Conservation (phyloP, 1,140 invertebrate genomes). For the Lordiphosa collinella region DNA sequence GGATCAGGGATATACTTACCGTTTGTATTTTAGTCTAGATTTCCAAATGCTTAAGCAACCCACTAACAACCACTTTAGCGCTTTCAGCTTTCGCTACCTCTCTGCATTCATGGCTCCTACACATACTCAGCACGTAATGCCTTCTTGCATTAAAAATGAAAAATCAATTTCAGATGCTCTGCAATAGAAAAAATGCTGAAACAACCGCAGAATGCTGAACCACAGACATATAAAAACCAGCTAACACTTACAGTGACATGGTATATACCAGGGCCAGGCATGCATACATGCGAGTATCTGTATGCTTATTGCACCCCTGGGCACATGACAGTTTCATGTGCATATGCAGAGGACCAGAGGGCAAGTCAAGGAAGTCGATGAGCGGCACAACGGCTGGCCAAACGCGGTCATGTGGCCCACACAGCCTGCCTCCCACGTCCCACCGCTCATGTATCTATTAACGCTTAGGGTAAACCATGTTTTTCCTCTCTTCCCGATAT, state of each 20-base stretch:
- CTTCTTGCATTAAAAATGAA: slow-evolving; percentile 50
- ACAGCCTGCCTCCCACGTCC: neutral
- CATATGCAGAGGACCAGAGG: slow-evolving; percentile 15
- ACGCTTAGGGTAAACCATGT: slow-evolving; percentile 36
- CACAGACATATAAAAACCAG: slow-evolving; percentile 23
- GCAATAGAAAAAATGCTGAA: slow-evolving; percentile 10
- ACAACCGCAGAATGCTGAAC: slow-evolving; percentile 39
- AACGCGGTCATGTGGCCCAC: slow-evolving; percentile 18
- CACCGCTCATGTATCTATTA: slow-evolving; percentile 29
- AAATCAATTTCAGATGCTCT: slow-evolving; percentile 59
- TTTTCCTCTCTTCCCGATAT: slow-evolving; percentile 21
- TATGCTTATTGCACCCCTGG: slow-evolving; percentile 35
- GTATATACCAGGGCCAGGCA: slow-evolving; percentile 10
- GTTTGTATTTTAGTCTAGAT: no score
- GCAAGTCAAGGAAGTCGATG: slow-evolving; percentile 4
- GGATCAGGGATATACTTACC: no score
- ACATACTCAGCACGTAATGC: slow-evolving; percentile 4
- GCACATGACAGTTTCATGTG: slow-evolving; percentile 42
- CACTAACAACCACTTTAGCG: neutral
- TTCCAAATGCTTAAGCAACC: neutral
- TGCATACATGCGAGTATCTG: slow-evolving; percentile 7
- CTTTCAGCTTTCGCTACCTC: neutral
- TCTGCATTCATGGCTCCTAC: neutral
- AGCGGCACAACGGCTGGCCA: slow-evolving; percentile 7
- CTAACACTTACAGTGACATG: slow-evolving; percentile 13